These are phyloP conservation scores for Proctacanthus coquilletti DNA, from an alignment of 1,140 invertebrate species.

Conservation along the genomic window DNA sequence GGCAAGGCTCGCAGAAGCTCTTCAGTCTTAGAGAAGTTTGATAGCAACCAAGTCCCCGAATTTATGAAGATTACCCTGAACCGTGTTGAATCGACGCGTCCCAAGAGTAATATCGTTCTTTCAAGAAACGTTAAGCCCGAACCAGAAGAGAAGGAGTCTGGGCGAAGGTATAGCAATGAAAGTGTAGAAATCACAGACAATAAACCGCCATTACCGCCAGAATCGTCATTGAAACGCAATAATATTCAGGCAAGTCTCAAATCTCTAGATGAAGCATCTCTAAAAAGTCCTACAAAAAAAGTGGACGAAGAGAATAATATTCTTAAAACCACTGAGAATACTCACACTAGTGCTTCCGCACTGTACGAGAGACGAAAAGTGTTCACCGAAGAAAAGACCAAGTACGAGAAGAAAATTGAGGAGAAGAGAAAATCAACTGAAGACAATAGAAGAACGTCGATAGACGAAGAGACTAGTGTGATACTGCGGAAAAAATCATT, in stretches of 20 bases:
- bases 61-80: slow-evolving; percentile 54
- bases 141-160: slow-evolving; percentile 15
- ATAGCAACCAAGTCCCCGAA: slow-evolving; percentile 36
- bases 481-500: slow-evolving; percentile 40
- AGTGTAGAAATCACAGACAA: slow-evolving; percentile 34
- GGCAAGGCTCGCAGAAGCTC: not conserved
- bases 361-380: slow-evolving; percentile 17
- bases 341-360: not conserved
- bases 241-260: no score
- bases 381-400: slow-evolving; percentile 17
- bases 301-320: slow-evolving; percentile 10
- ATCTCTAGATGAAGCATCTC: slow-evolving; percentile 8
- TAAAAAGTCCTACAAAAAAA: slow-evolving; percentile 10
- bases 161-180: slow-evolving; percentile 34
- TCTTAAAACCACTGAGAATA: slow-evolving; percentile 9
- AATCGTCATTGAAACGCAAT: slow-evolving; percentile 3
- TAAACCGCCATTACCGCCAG: slow-evolving; percentile 1
- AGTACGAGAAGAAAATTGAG: slow-evolving; percentile 14
- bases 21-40: not conserved
- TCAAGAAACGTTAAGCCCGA: slow-evolving; percentile 33
- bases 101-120: slow-evolving; percentile 41
- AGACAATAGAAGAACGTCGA: no score
- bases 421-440: slow-evolving; percentile 17
- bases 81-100: slow-evolving; percentile 31
- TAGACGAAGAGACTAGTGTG: slow-evolving; percentile 22